phyloP scores from a whole-genome alignment of 2,113 vertebrate genomes.

The Thryonomys swinderianus region DNA sequence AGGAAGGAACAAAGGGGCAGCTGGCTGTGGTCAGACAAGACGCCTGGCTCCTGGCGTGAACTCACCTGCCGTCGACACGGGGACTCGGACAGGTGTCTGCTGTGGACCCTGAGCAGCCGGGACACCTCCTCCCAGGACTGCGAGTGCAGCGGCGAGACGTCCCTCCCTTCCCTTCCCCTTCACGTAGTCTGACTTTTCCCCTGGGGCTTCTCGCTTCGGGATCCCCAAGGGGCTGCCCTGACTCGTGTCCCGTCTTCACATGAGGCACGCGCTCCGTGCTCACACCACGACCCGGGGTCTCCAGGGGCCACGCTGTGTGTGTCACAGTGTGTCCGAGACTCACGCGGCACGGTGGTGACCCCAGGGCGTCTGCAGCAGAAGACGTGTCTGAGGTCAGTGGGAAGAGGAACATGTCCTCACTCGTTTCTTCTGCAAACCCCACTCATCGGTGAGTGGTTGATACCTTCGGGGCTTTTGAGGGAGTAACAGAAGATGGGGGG shows the following conservation, averaged over 20 bases:
- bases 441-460: neutral
- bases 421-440: neutral
- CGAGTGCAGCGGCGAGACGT: accelerated
- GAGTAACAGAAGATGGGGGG: constrained; percentile 2
- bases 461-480: constrained; percentile 32
- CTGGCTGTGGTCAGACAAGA: neutral
- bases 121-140: too few species aligned
- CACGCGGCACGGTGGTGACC: accelerated
- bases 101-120: accelerated
- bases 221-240: neutral
- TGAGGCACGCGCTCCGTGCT: too few species aligned
- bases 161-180: neutral
- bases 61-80: accelerated
- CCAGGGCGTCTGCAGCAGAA: neutral
- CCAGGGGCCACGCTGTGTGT: neutral
- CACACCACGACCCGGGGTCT: accelerated
- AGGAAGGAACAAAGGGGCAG: neutral
- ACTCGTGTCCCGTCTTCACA: neutral
- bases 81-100: neutral
- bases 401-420: neutral
- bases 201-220: accelerated
- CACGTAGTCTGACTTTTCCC: neutral
- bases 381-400: neutral
- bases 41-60: accelerated
- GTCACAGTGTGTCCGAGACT: neutral